phyloP scores from a whole-genome alignment of 2,113 vertebrate species.

The Martes martes region DNA sequence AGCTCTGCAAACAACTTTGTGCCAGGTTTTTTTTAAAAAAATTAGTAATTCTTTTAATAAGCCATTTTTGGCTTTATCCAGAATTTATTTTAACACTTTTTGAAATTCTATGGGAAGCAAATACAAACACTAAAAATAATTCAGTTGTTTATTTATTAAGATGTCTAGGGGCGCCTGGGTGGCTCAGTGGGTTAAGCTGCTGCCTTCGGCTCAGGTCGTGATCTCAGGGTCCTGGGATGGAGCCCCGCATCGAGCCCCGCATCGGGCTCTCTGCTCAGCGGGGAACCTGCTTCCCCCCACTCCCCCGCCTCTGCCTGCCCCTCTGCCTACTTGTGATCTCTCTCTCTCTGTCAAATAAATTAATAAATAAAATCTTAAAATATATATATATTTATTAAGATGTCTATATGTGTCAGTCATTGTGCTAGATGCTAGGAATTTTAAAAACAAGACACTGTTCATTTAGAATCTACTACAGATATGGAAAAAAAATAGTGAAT shows the following conservation, averaged over 20 bases:
- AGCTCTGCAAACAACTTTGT: background rate
- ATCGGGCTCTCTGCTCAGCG: no score
- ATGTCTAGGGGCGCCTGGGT: no score
- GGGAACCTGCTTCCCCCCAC: no score
- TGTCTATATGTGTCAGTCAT: background rate
- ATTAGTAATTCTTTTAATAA: background rate
- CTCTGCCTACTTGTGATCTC: no score
- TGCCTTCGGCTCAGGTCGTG: no score
- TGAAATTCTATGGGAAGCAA: background rate
- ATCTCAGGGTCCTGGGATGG: no score
- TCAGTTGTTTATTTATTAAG: background rate
- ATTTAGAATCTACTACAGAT: background rate
- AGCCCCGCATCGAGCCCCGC: no score
- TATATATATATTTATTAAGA: background rate
- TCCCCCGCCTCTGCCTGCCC: no score
- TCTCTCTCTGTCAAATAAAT: no score
- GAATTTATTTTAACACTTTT: background rate
- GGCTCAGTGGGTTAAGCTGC: no score
- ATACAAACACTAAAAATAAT: background rate
- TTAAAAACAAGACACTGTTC: background rate
- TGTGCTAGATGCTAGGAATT: background rate
- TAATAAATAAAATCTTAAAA: no score
- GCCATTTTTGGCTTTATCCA: background rate
- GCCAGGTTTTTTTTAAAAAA: background rate
- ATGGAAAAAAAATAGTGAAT: background rate